phyloP scores from a whole-genome alignment of 2,888 invertebrate genomes.

The Drosophila maculinotata region DNA sequence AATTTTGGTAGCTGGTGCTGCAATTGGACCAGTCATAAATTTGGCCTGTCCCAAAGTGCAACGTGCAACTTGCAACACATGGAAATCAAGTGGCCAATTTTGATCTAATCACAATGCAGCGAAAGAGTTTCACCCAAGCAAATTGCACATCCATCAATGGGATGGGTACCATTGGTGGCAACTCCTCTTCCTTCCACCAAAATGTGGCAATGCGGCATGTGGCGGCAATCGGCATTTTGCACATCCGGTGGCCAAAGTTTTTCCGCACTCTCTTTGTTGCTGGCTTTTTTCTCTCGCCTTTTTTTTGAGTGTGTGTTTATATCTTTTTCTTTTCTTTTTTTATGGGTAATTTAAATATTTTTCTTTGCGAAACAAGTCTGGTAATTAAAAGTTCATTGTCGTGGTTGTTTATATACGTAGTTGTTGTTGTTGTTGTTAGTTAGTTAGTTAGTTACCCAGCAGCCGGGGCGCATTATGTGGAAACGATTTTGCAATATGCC shows the following conservation, averaged over 20 bases:
- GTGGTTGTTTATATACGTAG: slow-evolving; percentile 21
- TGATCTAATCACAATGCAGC: slow-evolving; percentile 20
- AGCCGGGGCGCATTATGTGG: slow-evolving; percentile 60
- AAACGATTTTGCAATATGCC: slow-evolving; percentile 74
- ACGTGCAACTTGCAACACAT: too few species aligned
- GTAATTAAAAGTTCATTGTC: slow-evolving; percentile 79
- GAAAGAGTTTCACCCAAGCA: slow-evolving; percentile 17
- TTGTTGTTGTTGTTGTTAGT: slow-evolving; percentile 17
- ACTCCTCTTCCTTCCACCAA: slow-evolving; percentile 43
- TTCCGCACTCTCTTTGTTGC: slow-evolving; percentile 47
- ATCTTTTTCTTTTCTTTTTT: slow-evolving; percentile 7
- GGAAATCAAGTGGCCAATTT: slow-evolving; percentile 7
- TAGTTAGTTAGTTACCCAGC: slow-evolving; percentile 16
- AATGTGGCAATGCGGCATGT: slow-evolving; percentile 28
- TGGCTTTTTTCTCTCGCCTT: slow-evolving; percentile 23
- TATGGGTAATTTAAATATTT: slow-evolving; percentile 51
- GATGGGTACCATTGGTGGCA: slow-evolving; percentile 8
- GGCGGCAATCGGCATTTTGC: slow-evolving; percentile 31
- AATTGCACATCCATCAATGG: slow-evolving; percentile 35
- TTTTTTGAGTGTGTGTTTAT: slow-evolving; percentile 8
- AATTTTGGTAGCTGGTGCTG: neutral
- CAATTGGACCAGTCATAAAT: slow-evolving; percentile 9
- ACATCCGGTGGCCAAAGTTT: slow-evolving; percentile 53
- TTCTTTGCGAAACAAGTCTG: slow-evolving; percentile 70
- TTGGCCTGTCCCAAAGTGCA: neutral